Evolutionary conservation across 2,888 invertebrate species (phyloP), one percentile per base, ranked within the genome.

Genomic region (Electrophaes corylata): DNA sequence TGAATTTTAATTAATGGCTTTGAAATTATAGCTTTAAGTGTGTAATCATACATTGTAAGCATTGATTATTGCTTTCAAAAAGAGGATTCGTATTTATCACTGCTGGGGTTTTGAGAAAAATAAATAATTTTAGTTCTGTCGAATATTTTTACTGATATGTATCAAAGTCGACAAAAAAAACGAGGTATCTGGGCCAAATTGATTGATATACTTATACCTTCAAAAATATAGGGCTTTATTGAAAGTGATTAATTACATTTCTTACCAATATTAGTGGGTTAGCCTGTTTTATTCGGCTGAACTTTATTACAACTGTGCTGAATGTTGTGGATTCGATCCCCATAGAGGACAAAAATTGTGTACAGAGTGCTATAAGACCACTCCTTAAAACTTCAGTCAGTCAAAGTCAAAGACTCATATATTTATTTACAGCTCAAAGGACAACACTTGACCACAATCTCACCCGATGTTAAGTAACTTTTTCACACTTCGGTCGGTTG

Each of bases 1-100:
- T 90, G 88, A 88, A 86, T 88, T 88, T 87, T 88, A 91, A 91
- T 91, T 81, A 87, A 89, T 88, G 82, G 82, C 81, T 85, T 76
- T 73, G 71, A 87, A 89, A 90, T 90, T 89, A 90, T 88, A 89
- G 70, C 81, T 75, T 78, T 79, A 74, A 72, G 76, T 75, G 71
- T 84, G 79, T 89, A 87, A 91, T 91, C 88, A 90, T 84, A 76
- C 73, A 76, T 78, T 78, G 77, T 77, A 72, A 73, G 78, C 81
- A 82, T 79, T 84, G 84, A 89, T 88, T 88, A 86, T 89, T 86
- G 76, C 84, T 85, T 86, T 88, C 84, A 83, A 72, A 78, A 78
- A 74, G 72, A 74, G 65, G 60, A 61, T 70, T 78, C 75, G 79
- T 71, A 84, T 81, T 79, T 84, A 83, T 83, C 72, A 75, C 70